Conservation (phyloP, 2,888 invertebrate species). For the Drosophila mimica region DNA sequence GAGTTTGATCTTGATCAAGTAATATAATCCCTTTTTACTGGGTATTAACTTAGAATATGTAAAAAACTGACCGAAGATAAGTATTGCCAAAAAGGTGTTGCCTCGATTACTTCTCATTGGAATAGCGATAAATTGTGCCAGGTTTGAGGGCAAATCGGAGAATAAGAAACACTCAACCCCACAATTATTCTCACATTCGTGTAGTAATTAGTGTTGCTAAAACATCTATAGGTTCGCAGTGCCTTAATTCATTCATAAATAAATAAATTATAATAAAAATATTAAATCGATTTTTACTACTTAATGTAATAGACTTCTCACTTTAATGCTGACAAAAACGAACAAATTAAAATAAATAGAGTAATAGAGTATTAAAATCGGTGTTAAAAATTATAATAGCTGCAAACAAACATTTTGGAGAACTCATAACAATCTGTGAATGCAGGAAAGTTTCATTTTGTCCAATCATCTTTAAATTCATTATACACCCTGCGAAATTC, state of each 20-base stretch:
- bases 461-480: background rate
- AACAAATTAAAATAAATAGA: background rate
- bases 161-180: background rate
- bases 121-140: background rate
- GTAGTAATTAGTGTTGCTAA: background rate
- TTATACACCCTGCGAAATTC: background rate
- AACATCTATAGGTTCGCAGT: background rate
- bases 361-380: background rate
- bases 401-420: background rate
- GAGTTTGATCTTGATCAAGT: background rate
- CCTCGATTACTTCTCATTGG: background rate
- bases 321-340: background rate
- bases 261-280: background rate
- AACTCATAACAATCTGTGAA: background rate
- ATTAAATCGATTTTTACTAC: background rate
- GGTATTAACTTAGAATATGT: background rate
- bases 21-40: background rate
- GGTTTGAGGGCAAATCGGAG: background rate
- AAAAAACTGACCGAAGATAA: background rate
- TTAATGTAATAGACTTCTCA: background rate
- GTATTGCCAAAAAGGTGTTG: background rate
- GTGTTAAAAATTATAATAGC: rapidly evolving
- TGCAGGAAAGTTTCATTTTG: background rate
- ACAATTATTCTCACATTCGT: background rate
- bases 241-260: background rate